Evolutionary conservation across 2,113 vertebrate species (phyloP).

Genomic region (Thomomys bottae): DNA sequence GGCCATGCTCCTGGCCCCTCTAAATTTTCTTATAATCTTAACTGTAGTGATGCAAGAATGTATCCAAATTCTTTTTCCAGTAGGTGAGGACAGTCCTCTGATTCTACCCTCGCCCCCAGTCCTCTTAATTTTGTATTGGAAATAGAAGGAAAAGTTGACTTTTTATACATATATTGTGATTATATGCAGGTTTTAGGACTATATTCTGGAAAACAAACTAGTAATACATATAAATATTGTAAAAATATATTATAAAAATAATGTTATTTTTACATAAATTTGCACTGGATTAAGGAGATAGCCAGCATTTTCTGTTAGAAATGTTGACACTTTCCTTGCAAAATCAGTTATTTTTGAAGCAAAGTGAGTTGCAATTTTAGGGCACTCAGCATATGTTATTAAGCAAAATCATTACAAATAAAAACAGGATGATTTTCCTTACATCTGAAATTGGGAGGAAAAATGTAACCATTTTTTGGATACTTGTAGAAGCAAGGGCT

Average conservation of each 20-base stretch:
- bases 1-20: no score
- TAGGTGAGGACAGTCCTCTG: neutral
- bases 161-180: neutral
- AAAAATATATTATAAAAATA: neutral
- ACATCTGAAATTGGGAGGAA: neutral
- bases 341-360: neutral
- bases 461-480: neutral
- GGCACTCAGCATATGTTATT: neutral
- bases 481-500: slow-evolving; percentile 29
- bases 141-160: slow-evolving; percentile 13
- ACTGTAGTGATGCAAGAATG: neutral
- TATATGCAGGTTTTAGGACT: slow-evolving; percentile 11
- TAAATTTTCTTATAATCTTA: neutral
- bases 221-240: neutral
- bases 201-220: slow-evolving; percentile 21
- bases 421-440: slow-evolving; percentile 5
- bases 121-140: slow-evolving; percentile 34
- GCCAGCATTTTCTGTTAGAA: neutral
- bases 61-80: neutral
- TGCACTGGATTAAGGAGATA: neutral
- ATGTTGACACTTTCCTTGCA: slow-evolving; percentile 12
- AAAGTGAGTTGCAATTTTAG: neutral
- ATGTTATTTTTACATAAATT: neutral
- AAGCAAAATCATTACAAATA: neutral
- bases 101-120: no score